Base-by-base conservation (phyloP, 2,888 invertebrate species). In the Acanthoscelides obtectus region DNA sequence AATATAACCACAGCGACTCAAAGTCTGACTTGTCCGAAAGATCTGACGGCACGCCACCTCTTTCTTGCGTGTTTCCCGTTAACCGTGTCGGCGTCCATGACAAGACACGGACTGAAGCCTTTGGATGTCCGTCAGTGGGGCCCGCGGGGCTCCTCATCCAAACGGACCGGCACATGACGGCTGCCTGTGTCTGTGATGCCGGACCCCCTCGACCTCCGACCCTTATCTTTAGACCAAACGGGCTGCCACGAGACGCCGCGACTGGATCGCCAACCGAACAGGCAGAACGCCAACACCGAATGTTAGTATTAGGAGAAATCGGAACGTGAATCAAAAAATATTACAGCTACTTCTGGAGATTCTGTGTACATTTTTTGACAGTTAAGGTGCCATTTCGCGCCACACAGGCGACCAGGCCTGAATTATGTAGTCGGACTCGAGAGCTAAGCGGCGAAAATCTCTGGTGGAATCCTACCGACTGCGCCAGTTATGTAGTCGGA, bases 161-260 rank as follows among this genome's bases (percentile, higher is more conserved):
- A n/a, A n/a, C n/a, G n/a, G n/a, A n/a, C n/a, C 12, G 45, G 45
- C 45, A 45, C 45, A 45, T 45, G 45, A 45, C 45, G 45, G 45
- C 45, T 45, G 45, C 45, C 45, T 45, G 45, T 45, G 45, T 45
- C 45, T 45, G 45, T 45, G 8, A 8, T 25, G n/a, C n/a, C n/a
- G 17, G 45, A 45, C 45, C 45, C 45, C 45, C 45, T 45, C 45
- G 78, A 78, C 79, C 79, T 79, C 76, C 77, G 77, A 79, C 78
- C 79, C 77, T 78, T 74, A 75, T 78, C 78, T 76, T 73, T 75
- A 73, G 74, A 45, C 45, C 45, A 45, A 45, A 45, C 45, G 45
- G 74, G 76, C 77, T 77, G 77, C 77, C 77, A 75, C 69, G 73
- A 70, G 76, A 74, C 72, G 73, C 73, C 71, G 75, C 73, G 72